A percentile compares a stretch with the other conserved stretches of the same genome.
phyloP scores from a whole-genome alignment of 2,888 invertebrate genomes.

The Dolomedes plantarius region DNA sequence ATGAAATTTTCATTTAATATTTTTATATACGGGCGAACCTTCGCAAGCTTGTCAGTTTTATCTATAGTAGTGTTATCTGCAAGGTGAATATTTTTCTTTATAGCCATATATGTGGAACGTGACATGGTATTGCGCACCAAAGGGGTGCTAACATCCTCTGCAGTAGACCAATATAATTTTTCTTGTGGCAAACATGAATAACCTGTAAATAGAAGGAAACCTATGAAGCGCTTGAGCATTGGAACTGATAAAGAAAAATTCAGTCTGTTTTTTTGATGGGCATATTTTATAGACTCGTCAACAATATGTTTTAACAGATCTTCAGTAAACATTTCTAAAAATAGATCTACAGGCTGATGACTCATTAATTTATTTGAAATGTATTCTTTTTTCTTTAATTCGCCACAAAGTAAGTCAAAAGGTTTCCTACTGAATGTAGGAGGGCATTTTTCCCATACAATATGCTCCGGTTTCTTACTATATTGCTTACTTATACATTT shows the following conservation, averaged over 20 bases:
- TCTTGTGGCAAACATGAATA: conserved; percentile 11
- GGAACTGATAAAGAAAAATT: conserved; percentile 3
- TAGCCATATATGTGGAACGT: neutral
- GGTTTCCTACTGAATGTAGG: no score
- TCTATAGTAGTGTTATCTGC: conserved; percentile 3
- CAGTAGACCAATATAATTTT: conserved; percentile 10
- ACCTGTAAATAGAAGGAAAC: conserved; percentile 3
- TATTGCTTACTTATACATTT: no score
- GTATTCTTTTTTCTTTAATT: no score
- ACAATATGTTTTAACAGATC: no score
- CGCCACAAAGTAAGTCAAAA: no score
- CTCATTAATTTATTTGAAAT: no score
- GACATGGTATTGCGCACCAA: neutral
- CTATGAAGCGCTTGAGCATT: no score
- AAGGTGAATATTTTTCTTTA: conserved; percentile 22
- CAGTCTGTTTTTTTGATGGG: neutral
- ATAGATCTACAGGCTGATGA: no score
- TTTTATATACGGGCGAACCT: neutral
- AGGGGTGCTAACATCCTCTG: neutral
- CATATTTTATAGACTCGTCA: conserved; percentile 15
- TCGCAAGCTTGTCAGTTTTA: conserved; percentile 12
- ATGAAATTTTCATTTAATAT: no score
- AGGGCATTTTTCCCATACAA: no score
- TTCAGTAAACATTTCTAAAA: no score
- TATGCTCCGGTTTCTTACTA: no score